Conservation (phyloP, 2,888 invertebrate species). For the Trachelus iudaicus region DNA sequence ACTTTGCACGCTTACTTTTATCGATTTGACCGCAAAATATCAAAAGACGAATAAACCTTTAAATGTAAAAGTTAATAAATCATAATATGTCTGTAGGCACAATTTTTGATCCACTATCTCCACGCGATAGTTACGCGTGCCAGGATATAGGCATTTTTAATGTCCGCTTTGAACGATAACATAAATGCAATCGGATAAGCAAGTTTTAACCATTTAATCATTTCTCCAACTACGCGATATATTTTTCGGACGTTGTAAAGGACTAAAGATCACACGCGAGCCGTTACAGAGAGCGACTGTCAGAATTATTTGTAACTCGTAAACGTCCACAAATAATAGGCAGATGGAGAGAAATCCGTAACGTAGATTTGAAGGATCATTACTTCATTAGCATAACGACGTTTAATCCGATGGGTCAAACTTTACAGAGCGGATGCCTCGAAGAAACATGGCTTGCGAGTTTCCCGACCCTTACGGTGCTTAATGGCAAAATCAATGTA, state of each 20-base stretch:
- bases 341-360: not conserved
- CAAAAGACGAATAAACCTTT: not conserved
- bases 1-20: not conserved
- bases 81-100: not conserved
- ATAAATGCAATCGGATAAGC: not conserved
- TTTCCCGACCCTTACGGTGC: not conserved
- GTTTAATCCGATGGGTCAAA: not conserved
- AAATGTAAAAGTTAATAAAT: not conserved
- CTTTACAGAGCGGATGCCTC: not conserved
- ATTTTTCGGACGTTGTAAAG: not conserved
- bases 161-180: not conserved
- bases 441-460: not conserved
- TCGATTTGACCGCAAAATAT: not conserved
- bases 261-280: not conserved
- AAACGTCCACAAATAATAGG: not conserved
- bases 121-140: not conserved
- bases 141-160: not conserved
- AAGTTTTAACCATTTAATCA: not conserved
- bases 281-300: no score
- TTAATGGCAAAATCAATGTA: not conserved
- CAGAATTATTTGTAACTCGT: not conserved
- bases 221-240: not conserved
- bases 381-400: not conserved
- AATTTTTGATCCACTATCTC: not conserved
- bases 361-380: not conserved